Percentiles rank a stretch among this genome's conserved stretches.
phyloP scores from a whole-genome alignment of 2,113 vertebrate genomes.

The Epinephelus fuscoguttatus region DNA sequence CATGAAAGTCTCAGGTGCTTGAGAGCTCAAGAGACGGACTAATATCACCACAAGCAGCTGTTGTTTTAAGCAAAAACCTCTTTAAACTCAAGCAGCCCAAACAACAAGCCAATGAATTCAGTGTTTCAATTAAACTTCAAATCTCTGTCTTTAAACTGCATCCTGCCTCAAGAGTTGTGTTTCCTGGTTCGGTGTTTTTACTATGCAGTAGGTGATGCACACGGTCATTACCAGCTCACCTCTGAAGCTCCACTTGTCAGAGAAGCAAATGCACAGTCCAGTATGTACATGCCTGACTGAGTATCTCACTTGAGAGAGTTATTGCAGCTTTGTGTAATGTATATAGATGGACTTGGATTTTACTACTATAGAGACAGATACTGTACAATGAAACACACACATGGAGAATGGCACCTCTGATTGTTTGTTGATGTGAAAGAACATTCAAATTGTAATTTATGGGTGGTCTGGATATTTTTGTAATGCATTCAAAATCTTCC shows the following conservation, averaged over 20 bases:
- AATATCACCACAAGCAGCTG: neutral
- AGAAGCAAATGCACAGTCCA: neutral
- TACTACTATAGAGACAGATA: neutral
- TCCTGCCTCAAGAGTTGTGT: neutral
- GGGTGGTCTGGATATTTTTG: conserved; percentile 41
- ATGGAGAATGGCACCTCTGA: neutral
- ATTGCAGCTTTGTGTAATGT: conserved; percentile 44
- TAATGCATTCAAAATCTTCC: conserved; percentile 21
- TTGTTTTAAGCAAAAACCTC: conserved; percentile 24
- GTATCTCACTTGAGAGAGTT: conserved; percentile 33
- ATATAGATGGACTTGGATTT: conserved; percentile 33
- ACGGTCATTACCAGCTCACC: conserved; percentile 29
- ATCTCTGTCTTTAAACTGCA: neutral
- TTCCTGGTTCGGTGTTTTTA: neutral
- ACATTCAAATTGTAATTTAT: conserved; percentile 20
- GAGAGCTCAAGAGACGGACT: conserved; percentile 26
- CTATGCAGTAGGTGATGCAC: neutral
- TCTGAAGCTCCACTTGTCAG: conserved; percentile 1
- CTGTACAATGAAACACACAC: neutral
- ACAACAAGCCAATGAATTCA: neutral
- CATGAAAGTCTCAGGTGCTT: conserved; percentile 31
- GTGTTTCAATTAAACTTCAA: neutral
- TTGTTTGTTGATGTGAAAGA: conserved; percentile 17
- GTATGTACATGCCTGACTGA: conserved; percentile 27
- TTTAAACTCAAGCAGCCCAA: neutral